Percentiles rank a stretch among this genome's conserved stretches.
These are phyloP conservation scores for Hybos culiciformis DNA, from an alignment of 2,888 invertebrate species.

Conservation along the genomic window DNA sequence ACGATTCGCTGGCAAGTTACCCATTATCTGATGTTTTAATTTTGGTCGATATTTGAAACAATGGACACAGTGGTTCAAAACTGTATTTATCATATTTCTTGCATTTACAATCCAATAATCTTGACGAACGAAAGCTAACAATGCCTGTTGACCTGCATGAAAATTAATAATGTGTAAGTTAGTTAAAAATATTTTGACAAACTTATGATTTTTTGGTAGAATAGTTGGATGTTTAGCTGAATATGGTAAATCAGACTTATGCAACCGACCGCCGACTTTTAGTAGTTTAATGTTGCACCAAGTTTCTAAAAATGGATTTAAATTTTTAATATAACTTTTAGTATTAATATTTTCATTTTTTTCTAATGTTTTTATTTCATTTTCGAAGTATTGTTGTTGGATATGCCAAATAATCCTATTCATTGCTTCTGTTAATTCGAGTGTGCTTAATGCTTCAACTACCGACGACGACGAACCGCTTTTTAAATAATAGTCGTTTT, in stretches of 20 bases:
- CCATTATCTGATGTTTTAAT: neutral
- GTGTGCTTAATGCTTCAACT: no score
- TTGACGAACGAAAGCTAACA: neutral
- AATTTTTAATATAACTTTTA: neutral
- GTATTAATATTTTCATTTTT: neutral
- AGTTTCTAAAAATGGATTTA: neutral
- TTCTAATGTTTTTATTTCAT: neutral
- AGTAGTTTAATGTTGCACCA: neutral
- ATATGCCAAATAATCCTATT: neutral
- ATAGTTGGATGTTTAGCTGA: conserved; percentile 2
- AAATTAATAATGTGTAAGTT: conserved; percentile 1
- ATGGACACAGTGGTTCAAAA: neutral
- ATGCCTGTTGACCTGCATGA: conserved; percentile 1
- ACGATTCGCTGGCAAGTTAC: conserved; percentile 1
- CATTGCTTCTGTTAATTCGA: no score
- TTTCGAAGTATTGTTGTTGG: neutral
- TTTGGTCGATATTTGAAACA: conserved; percentile 4
- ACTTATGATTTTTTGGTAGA: conserved; percentile 1
- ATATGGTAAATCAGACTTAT: neutral
- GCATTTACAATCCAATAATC: conserved; percentile 5
- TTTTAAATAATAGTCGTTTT: no score
- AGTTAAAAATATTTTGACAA: neutral
- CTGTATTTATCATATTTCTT: neutral
- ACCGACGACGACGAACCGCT: no score
- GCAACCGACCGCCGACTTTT: conserved; percentile 2